Percentiles rank a stretch among this genome's conserved stretches.
Conservation (phyloP, 2,113 vertebrate species). For the Scopus umbretta region DNA sequence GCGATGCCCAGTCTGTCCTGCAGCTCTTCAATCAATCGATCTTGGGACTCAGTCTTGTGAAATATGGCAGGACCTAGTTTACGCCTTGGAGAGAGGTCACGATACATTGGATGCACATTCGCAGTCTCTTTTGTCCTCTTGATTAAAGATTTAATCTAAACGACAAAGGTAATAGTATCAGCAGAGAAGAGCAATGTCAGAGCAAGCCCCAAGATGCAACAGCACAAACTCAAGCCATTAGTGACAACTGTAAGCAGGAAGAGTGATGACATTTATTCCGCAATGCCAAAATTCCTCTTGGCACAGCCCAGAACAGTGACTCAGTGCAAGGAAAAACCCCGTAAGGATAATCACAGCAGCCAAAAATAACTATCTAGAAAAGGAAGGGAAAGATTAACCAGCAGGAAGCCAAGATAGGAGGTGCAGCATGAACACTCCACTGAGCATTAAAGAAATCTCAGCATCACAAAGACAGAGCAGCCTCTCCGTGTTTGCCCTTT, state of each 20-base stretch:
- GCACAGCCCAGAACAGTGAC: constrained; percentile 25
- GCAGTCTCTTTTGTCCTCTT: constrained; percentile 91
- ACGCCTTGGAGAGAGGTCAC: constrained; percentile 84
- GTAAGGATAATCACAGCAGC: constrained; percentile 28
- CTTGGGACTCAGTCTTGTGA: constrained; percentile 89
- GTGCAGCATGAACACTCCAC: background rate
- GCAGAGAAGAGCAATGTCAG: background rate
- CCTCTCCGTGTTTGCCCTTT: background rate
- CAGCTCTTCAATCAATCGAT: constrained; percentile 88
- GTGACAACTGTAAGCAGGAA: background rate
- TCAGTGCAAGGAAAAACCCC: constrained; percentile 41
- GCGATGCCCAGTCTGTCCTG: constrained; percentile 89
- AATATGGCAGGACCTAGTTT: constrained; percentile 87
- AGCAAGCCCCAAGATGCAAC: background rate
- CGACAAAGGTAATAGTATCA: constrained; percentile 56
- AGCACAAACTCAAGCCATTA: constrained; percentile 17
- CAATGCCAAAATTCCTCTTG: constrained; percentile 39
- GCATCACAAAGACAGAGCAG: background rate
- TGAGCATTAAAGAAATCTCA: constrained; percentile 3
- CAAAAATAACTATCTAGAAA: constrained; percentile 55
- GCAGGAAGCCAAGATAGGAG: constrained; percentile 39
- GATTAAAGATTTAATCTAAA: constrained; percentile 93
- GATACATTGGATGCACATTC: constrained; percentile 93
- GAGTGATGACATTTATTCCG: constrained; percentile 14
- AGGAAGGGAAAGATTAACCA: constrained; percentile 46